Percentiles rank a stretch among this genome's conserved stretches.
These are phyloP conservation scores for Pelosia muscerda DNA, from an alignment of 2,888 invertebrate species.

Conservation along the genomic window DNA sequence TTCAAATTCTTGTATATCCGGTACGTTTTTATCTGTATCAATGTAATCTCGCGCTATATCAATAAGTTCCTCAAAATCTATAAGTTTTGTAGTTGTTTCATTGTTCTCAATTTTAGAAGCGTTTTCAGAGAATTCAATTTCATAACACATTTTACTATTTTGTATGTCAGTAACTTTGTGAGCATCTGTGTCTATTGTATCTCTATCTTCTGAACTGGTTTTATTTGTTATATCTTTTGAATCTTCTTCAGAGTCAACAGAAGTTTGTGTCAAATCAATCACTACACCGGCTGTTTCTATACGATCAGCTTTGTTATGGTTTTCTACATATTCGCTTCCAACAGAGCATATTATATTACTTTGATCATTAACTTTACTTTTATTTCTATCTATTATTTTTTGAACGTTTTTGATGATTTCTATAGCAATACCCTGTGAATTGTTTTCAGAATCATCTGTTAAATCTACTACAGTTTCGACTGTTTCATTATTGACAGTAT, in stretches of 20 bases:
- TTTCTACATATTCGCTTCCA: background rate
- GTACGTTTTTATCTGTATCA: background rate
- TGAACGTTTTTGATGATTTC: background rate
- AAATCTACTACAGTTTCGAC: background rate
- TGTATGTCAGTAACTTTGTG: background rate
- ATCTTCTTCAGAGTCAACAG: background rate
- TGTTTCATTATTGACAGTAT: background rate
- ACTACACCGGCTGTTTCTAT: background rate
- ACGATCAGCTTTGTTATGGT: background rate
- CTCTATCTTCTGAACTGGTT: background rate
- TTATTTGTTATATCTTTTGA: background rate
- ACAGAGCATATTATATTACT: background rate
- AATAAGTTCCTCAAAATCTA: slow-evolving; percentile 23
- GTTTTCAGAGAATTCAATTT: slow-evolving; percentile 1
- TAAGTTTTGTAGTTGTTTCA: background rate
- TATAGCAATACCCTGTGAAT: background rate
- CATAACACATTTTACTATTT: slow-evolving; percentile 9
- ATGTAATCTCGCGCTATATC: slow-evolving; percentile 2
- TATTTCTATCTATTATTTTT: background rate
- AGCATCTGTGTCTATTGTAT: background rate
- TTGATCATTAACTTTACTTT: background rate
- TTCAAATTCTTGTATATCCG: slow-evolving; percentile 34
- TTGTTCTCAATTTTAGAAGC: background rate
- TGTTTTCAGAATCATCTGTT: background rate
- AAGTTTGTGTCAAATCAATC: background rate